These are phyloP conservation scores for Pangasianodon gigas DNA, from an alignment of 2,113 vertebrate species.

Conservation along the genomic window DNA sequence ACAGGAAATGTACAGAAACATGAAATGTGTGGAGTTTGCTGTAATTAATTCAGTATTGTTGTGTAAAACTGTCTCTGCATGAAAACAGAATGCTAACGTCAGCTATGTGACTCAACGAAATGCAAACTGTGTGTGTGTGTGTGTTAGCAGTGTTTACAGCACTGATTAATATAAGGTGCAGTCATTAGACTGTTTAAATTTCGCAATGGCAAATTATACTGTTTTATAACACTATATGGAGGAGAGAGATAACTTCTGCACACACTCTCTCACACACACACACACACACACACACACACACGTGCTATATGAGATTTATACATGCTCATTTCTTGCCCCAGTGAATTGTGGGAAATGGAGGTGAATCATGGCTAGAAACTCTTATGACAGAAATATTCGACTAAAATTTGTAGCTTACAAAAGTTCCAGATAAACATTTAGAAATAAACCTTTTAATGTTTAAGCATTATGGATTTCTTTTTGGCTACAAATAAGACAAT, in stretches of 20 bases:
- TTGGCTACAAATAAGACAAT: not conserved
- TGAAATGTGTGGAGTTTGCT: not conserved
- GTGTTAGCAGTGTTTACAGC: not conserved
- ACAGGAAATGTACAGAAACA: not conserved
- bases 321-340: not conserved
- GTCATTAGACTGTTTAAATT: not conserved
- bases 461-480: not conserved
- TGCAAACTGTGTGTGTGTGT: not conserved
- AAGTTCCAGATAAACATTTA: not conserved
- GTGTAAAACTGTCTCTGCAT: not conserved
- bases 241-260: not conserved
- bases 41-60: not conserved
- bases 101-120: not conserved
- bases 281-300: conserved; percentile 22
- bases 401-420: not conserved
- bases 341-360: not conserved
- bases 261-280: conserved; percentile 3
- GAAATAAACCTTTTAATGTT: not conserved
- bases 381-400: not conserved
- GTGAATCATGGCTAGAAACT: not conserved
- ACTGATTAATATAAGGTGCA: not conserved
- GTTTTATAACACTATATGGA: not conserved
- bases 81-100: not conserved
- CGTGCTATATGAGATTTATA: not conserved
- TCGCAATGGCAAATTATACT: not conserved